Conservation (phyloP, 2,113 vertebrate genomes). For the Erpornis zantholeuca region DNA sequence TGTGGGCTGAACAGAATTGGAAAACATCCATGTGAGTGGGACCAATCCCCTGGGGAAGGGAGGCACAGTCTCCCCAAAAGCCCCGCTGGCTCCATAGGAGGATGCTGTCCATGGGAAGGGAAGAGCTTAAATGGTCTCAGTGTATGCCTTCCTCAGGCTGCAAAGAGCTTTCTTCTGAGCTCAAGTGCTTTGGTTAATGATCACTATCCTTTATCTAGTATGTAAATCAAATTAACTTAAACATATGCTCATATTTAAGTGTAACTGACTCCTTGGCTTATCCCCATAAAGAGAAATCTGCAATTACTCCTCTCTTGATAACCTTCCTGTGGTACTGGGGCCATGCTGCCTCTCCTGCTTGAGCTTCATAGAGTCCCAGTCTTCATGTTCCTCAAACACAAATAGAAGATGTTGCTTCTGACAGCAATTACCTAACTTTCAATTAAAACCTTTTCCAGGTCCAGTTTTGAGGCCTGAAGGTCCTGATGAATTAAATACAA, state of each 20-base stretch:
- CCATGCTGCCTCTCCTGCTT: neutral
- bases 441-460: neutral
- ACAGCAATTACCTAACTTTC: neutral
- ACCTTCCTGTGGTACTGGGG: accelerated
- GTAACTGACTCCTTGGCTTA: neutral
- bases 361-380: neutral
- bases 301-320: neutral
- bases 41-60: accelerated
- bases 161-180: neutral
- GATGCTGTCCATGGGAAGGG: neutral
- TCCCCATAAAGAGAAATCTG: neutral
- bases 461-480: neutral
- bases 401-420: neutral
- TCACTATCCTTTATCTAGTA: neutral
- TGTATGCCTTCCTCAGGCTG: neutral
- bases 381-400: neutral
- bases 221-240: conserved; percentile 14
- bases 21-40: accelerated
- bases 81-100: neutral
- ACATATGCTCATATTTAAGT: neutral
- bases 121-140: neutral
- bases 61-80: neutral
- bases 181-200: neutral
- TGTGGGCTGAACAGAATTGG: neutral
- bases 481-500: neutral